A percentile compares a stretch with the other conserved stretches of the same genome.
Evolutionary conservation across 2,888 invertebrate species (phyloP).

Genomic region (Copidosoma aretas): DNA sequence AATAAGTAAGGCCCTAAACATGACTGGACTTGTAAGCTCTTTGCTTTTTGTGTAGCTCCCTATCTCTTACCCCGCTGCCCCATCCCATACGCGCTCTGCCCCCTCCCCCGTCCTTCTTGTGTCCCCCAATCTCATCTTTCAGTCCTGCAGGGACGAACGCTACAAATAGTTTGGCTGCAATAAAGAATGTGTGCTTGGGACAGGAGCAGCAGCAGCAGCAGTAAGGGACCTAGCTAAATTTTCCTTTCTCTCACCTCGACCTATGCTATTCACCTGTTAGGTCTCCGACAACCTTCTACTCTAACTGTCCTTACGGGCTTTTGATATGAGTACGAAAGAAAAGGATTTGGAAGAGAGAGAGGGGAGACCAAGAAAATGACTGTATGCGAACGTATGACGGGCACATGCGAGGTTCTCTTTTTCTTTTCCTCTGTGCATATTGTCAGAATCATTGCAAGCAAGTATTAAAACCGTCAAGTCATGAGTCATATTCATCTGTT

Average conservation of each 20-base stretch:
- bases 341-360: not conserved
- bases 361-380: not conserved
- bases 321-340: not conserved
- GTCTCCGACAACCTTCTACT: not conserved
- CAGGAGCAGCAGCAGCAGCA: constrained; percentile 52
- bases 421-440: not conserved
- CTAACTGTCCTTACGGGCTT: not conserved
- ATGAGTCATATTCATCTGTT: too few relatives aligned
- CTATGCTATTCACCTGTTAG: not conserved
- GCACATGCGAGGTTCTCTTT: constrained; percentile 15
- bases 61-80: too few relatives aligned
- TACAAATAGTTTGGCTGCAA: constrained; percentile 39
- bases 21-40: constrained; percentile 50
- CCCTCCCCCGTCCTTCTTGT: constrained; percentile 20
- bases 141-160: not conserved
- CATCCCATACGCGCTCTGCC: too few relatives aligned
- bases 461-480: too few relatives aligned
- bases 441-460: too few relatives aligned
- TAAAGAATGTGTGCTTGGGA: constrained; percentile 58
- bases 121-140: not conserved
- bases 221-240: constrained; percentile 55
- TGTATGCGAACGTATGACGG: constrained; percentile 34
- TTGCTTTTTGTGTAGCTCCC: constrained; percentile 48
- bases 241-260: constrained; percentile 52
- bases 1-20: constrained; percentile 60